Evolutionary conservation across 1,140 invertebrate species (phyloP), one percentile per base, ranked within the genome.

Genomic region (Rhysida immarginata): DNA sequence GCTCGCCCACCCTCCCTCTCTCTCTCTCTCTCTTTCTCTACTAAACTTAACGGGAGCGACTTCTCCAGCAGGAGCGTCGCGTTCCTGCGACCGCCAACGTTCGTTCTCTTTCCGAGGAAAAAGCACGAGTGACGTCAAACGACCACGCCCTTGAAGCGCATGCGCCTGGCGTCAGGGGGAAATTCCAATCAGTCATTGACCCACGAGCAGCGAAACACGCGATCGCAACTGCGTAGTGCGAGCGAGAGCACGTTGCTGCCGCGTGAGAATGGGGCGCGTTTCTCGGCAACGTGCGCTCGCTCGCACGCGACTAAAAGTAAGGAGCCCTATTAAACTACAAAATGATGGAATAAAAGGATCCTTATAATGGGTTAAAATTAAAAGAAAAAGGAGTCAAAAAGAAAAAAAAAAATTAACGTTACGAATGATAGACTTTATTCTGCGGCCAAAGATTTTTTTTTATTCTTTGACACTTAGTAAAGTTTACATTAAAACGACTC

Each of bases 151-250:
- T 25, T 51, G 5, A 3, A 3, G 49, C 49, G 49, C 49, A 11
- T 51, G 49, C 49, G 24, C 20, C 8, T 51, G 26, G 8, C 49
- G 13, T 25, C 11, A 3, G 20, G 49, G 49, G 49, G 13, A 51
- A 24, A 51, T 51, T 51, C 49, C 49, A 51, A 20, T 51, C 49
- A 51, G 49, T 51, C 49, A 26, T 51, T 51, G 49, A 51, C 49
- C 49, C 24, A 25, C 49, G 13, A 2, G 49, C 11, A 13, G 26
- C 24, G 13, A 11, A 27, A 5, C 13, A 51, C 16, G 16, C 8
- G 21, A 26, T 26, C 24, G n/a, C 21, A 51, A 51, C 49, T 48
- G 45, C 45, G 45, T 23, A 48, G 13, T 48, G 11, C 14, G 13
- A 11, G 21, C 13, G 21, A 11, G 13, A 51, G 21, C 49, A 27